A percentile compares a stretch with the other conserved stretches of the same genome.
Conservation (phyloP, 1,140 invertebrate species). For the Rhizoglyphus robini region DNA sequence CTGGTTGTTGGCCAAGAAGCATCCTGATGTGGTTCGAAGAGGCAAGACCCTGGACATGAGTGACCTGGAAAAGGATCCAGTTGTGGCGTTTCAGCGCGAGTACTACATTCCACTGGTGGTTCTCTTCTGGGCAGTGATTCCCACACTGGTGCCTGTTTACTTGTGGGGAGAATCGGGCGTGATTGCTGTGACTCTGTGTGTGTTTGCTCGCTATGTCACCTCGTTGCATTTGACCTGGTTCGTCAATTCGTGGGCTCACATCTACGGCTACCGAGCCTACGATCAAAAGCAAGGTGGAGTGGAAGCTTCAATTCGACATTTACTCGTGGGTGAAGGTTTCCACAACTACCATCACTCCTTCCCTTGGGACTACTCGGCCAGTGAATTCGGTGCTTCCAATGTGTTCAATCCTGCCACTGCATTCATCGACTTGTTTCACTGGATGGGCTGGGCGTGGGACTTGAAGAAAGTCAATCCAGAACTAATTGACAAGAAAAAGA, state of each 20-base stretch:
- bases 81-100: neutral
- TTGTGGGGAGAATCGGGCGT: constrained; percentile 36
- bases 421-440: constrained; percentile 40
- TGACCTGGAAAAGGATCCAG: neutral
- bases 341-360: constrained; percentile 46
- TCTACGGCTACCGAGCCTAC: constrained; percentile 37
- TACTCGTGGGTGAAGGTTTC: constrained; percentile 44
- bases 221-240: constrained; percentile 36
- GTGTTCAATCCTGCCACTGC: constrained; percentile 39
- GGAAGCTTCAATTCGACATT: constrained; percentile 38
- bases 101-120: constrained; percentile 35
- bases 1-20: constrained; percentile 78
- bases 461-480: constrained; percentile 29
- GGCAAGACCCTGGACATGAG: neutral
- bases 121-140: constrained; percentile 36
- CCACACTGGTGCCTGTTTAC: constrained; percentile 36
- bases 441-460: constrained; percentile 40
- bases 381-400: constrained; percentile 40
- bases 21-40: constrained; percentile 59
- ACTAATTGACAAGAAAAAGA: neutral
- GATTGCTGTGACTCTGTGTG: constrained; percentile 32
- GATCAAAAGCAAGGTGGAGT: constrained; percentile 39
- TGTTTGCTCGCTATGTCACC: constrained; percentile 37
- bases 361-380: constrained; percentile 39
- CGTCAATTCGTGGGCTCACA: constrained; percentile 42